Evolutionary conservation across 2,888 invertebrate genomes (phyloP), one percentile per base, ranked within the genome.

Genomic region (Crossocerus cetratus): DNA sequence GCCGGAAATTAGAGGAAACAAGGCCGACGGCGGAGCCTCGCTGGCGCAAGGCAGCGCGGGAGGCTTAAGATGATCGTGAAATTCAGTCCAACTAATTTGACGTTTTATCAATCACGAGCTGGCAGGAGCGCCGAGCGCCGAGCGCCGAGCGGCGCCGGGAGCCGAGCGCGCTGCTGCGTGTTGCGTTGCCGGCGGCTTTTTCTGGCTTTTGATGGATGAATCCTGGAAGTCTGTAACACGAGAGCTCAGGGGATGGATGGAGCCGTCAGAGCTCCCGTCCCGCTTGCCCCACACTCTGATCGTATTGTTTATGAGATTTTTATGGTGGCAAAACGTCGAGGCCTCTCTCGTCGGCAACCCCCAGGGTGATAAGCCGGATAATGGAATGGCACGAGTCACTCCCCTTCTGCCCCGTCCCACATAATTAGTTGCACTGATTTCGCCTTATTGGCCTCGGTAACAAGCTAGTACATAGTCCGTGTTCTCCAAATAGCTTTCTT

Each of bases 21-120:
- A 42, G 16, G 21, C 21, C 44, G 44, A 32, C n/a, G n/a, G n/a
- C n/a, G n/a, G n/a, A n/a, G n/a, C n/a, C n/a, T 11, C 32, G 3
- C 3, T 3, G 32, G 2, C 11, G 49, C 16, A 49, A 14, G 49
- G 14, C 13, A 49, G 16, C 14, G 16, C 14, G n/a, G 16, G 49
- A 20, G 67, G 65, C 65, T 66, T 59, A 69, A 71, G 69, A 76
- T 74, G 72, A 64, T 60, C 73, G 61, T 71, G 67, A 77, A 83
- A 88, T 83, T 85, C 83, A 73, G 72, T 80, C 72, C 76, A 77
- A 82, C 83, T 84, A 84, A 87, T 88, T 87, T 87, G 88, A 87
- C 86, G 82, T 89, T 89, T 87, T 89, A 88, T 89, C 89, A 88
- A 89, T 89, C 88, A 88, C 84, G 76, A 81, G 79, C 82, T 78